Base-by-base conservation (phyloP, 2,888 invertebrate genomes). In the Syrphus vitripennis region DNA sequence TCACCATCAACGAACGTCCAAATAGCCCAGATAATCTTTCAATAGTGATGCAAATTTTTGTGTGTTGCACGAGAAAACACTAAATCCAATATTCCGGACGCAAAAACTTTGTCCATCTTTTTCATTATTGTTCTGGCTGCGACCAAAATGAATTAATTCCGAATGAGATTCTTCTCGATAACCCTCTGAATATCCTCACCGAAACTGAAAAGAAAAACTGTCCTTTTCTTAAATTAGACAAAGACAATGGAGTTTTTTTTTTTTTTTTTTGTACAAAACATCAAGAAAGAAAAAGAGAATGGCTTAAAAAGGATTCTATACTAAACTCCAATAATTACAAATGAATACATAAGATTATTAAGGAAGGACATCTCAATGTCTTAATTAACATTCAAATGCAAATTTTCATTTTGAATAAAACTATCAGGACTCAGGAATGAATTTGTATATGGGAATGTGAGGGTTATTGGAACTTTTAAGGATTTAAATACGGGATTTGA, bases 281-380 rank as follows among this genome's bases (percentile, higher is more conserved):
- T n/a, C 14, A 34, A 37, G 45, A 48, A 48, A 77, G 16, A 26
- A 26, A 16, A 61, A 77, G 16, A 26, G 40, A 16, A 61, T n/a
- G 40, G 10, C 4, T n/a, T 4, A 31, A 24, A 79, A 76, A 70
- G 70, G 76, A 76, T 76, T 53, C 31, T 10, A 4, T 50, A 74
- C 65, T 59, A 67, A 80, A 80, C 71, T 84, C 50, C 59, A 71
- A 84, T 80, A 80, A 84, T 84, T 80, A 57, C 83, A 71, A 83
- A 83, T 80, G 80, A 83, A 80, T 83, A 79, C 83, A 55, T 75
- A 34, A 42, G 57, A 70, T 57, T 72, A 77, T 50, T 57, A 16
- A n/a, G 16, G 6, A 63, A 57, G 59, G 29, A 55, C 65, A 74
- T 42, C 71, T 57, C 34, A 59, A 12, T 71, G 59, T 61, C 80